Evolutionary conservation across 1,140 invertebrate genomes (phyloP).

Genomic region (Lepidurus packardi): DNA sequence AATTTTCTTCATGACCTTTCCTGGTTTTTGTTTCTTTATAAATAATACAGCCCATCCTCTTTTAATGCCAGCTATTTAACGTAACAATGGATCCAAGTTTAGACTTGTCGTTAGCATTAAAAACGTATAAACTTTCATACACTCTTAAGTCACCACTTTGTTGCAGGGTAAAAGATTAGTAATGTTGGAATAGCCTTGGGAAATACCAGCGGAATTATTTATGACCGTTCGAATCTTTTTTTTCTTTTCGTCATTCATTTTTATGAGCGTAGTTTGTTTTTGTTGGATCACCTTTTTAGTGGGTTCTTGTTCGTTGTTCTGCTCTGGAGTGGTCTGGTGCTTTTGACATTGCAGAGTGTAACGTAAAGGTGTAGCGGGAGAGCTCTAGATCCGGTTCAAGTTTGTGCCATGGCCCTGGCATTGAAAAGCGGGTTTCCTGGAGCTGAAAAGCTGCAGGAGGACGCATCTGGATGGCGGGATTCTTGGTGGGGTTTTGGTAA

Average conservation of each 20-base stretch:
- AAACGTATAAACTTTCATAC: constrained; percentile 10
- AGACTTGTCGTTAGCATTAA: constrained; percentile 11
- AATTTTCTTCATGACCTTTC: not conserved
- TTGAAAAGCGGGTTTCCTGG: constrained; percentile 21
- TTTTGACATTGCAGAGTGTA: constrained; percentile 15
- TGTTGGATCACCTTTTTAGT: not conserved
- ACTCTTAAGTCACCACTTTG: constrained; percentile 21
- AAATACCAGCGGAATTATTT: constrained; percentile 20
- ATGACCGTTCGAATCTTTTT: constrained; percentile 3
- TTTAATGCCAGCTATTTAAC: not conserved
- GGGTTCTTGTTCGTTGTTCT: not conserved
- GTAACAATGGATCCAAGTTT: not conserved
- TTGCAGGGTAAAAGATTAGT: not conserved
- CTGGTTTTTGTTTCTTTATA: not conserved
- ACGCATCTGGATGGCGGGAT: not conserved
- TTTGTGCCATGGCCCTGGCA: constrained; percentile 20
- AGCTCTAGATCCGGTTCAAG: constrained; percentile 21
- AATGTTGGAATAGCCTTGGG: not conserved
- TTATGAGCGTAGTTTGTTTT: constrained; percentile 19
- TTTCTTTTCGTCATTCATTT: constrained; percentile 6
- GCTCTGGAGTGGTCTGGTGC: constrained; percentile 12
- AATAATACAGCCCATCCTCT: not conserved
- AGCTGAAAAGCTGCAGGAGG: constrained; percentile 18
- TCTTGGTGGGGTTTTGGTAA: not conserved
- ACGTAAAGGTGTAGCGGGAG: constrained; percentile 20